These are phyloP conservation scores for Lycopodina hypogea DNA, from an alignment of 37 sponge, comb jelly and placozoan species.

Conservation along the genomic window DNA sequence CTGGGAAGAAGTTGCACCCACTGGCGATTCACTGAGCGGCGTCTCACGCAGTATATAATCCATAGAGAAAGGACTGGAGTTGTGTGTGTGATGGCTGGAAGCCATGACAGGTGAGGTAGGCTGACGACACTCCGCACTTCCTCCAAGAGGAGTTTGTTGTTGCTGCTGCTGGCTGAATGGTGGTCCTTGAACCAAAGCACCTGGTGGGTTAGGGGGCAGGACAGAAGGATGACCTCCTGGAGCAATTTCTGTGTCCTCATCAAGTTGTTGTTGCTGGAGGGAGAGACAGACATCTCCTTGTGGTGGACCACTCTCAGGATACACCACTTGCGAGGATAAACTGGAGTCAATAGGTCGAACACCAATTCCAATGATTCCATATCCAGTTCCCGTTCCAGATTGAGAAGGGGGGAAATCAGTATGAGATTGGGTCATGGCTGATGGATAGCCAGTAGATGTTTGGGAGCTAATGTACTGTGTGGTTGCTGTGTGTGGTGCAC, in stretches of 20 bases:
- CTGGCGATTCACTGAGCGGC: not conserved
- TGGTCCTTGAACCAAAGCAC: not conserved
- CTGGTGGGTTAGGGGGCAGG: not conserved
- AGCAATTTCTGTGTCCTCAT: not conserved
- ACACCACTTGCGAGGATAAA: not conserved
- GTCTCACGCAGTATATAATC: constrained; percentile 33
- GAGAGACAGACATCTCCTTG: not conserved
- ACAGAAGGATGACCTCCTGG: not conserved
- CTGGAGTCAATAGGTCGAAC: not conserved
- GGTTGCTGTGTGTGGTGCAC: not conserved
- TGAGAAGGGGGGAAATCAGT: constrained; percentile 11
- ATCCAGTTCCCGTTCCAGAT: constrained; percentile 3
- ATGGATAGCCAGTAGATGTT: not conserved
- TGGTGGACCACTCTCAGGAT: not conserved
- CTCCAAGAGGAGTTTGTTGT: not conserved
- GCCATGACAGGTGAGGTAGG: constrained; percentile 8
- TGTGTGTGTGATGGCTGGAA: not conserved
- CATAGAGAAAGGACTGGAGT: constrained; percentile 36
- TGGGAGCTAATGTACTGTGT: not conserved
- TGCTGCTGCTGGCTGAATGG: not conserved
- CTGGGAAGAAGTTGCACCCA: not conserved
- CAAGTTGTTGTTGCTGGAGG: not conserved
- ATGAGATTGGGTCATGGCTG: not conserved
- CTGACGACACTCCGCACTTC: not conserved
- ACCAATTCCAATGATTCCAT: constrained; percentile 20